phyloP scores from a whole-genome alignment of 2,888 invertebrate species.

The Chorisops tibialis region DNA sequence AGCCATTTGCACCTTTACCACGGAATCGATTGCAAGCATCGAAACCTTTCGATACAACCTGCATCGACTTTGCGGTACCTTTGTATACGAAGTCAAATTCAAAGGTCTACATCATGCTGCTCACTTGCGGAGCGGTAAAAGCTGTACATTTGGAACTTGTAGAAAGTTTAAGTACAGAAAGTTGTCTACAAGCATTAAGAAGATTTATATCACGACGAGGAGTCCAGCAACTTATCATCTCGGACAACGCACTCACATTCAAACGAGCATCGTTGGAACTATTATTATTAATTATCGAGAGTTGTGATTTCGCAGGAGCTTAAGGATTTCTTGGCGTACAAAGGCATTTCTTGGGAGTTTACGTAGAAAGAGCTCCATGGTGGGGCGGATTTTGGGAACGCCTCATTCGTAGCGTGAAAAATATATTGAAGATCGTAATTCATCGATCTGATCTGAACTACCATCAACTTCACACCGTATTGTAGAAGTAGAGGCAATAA shows the following conservation, averaged over 20 bases:
- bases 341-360: slow-evolving; percentile 5
- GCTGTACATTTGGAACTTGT: slow-evolving; percentile 16
- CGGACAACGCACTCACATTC: slow-evolving; percentile 20
- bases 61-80: slow-evolving; percentile 20
- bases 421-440: slow-evolving; percentile 9
- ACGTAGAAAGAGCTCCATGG: slow-evolving; percentile 23
- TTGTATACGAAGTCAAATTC: neutral
- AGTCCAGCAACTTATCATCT: slow-evolving; percentile 17
- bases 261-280: neutral
- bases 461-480: slow-evolving; percentile 6
- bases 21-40: slow-evolving; percentile 12
- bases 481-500: slow-evolving; percentile 12
- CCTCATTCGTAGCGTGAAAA: slow-evolving; percentile 14
- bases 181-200: slow-evolving; percentile 7
- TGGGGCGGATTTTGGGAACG: slow-evolving; percentile 27
- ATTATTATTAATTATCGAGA: neutral
- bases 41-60: slow-evolving; percentile 12
- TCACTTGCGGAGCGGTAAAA: slow-evolving; percentile 12
- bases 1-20: slow-evolving; percentile 21
- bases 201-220: slow-evolving; percentile 22
- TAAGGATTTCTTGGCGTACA: slow-evolving; percentile 14
- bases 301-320: neutral
- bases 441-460: neutral
- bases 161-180: slow-evolving; percentile 8
- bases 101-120: slow-evolving; percentile 13